Conservation (phyloP, 2,113 vertebrate genomes). For the Chaetodon trifascialis region DNA sequence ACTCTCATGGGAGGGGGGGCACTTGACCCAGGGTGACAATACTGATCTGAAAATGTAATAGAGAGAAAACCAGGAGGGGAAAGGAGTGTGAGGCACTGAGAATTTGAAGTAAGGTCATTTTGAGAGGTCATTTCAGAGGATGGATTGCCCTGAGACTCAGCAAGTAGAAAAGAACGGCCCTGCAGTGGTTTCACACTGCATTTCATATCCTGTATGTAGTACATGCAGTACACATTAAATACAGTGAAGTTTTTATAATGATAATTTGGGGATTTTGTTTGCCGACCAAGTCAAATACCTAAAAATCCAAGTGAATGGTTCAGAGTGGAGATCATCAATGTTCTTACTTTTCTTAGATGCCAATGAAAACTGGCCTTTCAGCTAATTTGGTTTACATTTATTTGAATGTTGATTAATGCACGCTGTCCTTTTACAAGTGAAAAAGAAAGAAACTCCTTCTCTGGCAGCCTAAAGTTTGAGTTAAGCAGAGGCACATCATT, state of each 20-base stretch:
- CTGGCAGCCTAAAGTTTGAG: neutral
- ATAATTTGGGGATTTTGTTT: neutral
- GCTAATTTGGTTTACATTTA: too few relatives aligned
- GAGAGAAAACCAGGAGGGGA: conserved; percentile 30
- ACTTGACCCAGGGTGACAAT: conserved; percentile 38
- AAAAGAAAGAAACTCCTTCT: too few relatives aligned
- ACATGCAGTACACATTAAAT: neutral
- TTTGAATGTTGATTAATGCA: too few relatives aligned
- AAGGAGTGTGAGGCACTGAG: conserved; percentile 21
- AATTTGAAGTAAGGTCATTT: conserved; percentile 43
- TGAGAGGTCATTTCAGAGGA: conserved; percentile 27
- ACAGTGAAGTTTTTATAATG: neutral
- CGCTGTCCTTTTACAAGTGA: too few relatives aligned
- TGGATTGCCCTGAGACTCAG: conserved; percentile 9
- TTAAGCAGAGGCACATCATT: neutral
- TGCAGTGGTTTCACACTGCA: neutral
- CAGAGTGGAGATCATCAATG: neutral
- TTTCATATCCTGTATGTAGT: neutral
- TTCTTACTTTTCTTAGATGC: neutral
- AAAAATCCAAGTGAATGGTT: neutral
- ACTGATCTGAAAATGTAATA: conserved; percentile 48
- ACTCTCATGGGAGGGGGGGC: conserved; percentile 13
- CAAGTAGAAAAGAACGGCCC: neutral
- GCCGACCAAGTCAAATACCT: neutral
- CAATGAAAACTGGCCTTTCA: too few relatives aligned